Evolutionary conservation across 2,797 vertebrate species (phyloP), one percentile per base, ranked within the genome.

Genomic region (Adrianichthys oophorus): DNA sequence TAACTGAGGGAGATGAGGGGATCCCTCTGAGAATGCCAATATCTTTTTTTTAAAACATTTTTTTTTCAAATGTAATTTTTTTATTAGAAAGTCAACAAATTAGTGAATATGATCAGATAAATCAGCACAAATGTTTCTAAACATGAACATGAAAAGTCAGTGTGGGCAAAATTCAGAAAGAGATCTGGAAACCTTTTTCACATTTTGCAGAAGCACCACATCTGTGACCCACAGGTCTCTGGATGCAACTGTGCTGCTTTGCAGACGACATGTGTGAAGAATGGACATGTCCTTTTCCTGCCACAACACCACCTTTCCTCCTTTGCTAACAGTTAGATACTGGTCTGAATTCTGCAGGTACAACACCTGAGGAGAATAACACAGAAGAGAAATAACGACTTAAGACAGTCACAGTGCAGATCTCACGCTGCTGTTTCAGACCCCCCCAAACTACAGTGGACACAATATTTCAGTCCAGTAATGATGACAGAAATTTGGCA

Each of bases 211-310:
- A 64, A 91, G 81, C 71, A 90, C 91, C 80, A 92, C 52, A 51
- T 91, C 91, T 1, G 95, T 95, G 63, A 93, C 93, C 93, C 93
- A 95, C 21, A 95, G 89, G 83, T 94, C 90, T 84, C 92, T 94
- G 59, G 90, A 87, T 60, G 81, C 80, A 52, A 91, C 89, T 1
- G 88, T 83, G 78, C 91, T 90, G 55, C 92, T 92, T 41, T 84
- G 86, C 50, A 96, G 87, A 37, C 84, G 90, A 63, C 90, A 68
- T 14, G 82, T 86, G 79, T 86, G 86, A 56, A 92, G 82, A 18
- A 92, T 79, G 19, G 87, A 90, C 78, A 94, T 79, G 78, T 91
- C 89, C 41, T 92, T 89, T 57, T 69, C 67, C 44, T 87, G 82
- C 90, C 93, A 91, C 81, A 93, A 56, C 41, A 84, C 92, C 56